phyloP scores from a whole-genome alignment of 2,113 vertebrate genomes.

The Aspiorhynchus laticeps region DNA sequence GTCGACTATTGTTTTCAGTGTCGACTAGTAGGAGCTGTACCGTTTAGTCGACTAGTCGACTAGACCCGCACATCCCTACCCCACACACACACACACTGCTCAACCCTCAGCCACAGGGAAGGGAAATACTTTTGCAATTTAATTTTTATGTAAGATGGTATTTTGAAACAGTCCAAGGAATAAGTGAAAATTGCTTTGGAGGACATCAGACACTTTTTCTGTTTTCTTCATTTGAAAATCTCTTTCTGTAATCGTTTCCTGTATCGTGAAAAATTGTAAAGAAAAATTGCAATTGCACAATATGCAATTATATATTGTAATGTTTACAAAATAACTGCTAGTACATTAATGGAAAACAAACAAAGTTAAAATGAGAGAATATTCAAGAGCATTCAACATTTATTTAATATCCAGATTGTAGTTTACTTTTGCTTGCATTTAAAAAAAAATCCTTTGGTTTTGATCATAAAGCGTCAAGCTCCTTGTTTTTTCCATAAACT shows the following conservation, averaged over 20 bases:
- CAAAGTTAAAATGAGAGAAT: neutral
- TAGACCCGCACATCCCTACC: too few relatives aligned
- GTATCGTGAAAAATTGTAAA: neutral
- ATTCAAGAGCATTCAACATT: neutral
- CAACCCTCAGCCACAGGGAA: neutral
- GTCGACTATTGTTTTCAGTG: too few relatives aligned
- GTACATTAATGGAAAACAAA: neutral
- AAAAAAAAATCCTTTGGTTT: neutral
- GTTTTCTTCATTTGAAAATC: neutral
- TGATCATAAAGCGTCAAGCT: neutral
- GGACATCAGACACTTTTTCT: neutral
- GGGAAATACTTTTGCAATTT: constrained; percentile 1
- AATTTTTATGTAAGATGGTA: neutral
- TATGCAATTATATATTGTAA: too few relatives aligned
- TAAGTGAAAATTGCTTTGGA: neutral
- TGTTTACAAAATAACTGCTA: too few relatives aligned
- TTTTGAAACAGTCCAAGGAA: neutral
- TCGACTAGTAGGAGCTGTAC: too few relatives aligned
- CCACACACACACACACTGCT: neutral
- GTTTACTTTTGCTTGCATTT: neutral
- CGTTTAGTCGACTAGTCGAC: too few relatives aligned
- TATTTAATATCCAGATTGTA: neutral
- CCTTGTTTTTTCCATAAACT: neutral
- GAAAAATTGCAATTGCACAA: neutral
- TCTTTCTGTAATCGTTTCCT: neutral